Base-by-base conservation (phyloP, 2,888 invertebrate species). In the Xestoiulus laeticollis region DNA sequence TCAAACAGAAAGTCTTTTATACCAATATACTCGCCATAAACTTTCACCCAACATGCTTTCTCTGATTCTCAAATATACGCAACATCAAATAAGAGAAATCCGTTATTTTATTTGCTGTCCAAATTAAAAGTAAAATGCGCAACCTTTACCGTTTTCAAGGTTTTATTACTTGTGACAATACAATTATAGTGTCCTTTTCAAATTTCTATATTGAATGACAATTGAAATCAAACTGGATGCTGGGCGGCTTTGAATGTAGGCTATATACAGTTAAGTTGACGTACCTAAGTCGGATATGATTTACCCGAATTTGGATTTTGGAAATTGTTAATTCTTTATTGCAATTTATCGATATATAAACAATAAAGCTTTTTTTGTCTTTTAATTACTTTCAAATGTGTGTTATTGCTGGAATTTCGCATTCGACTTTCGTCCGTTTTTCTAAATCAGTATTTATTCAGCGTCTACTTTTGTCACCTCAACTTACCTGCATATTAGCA, bases 391-490 rank as follows among this genome's bases (percentile, higher is more conserved):
- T 68, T 68, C 78, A 53, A 19, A 53, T 53, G 16, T 38, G 6
- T 5, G 38, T 5, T 5, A 38, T 38, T 38, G 38, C 4, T 5
- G 6, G 38, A 38, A 38, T 38, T 38, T 38, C 38, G 6, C 78
- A 14, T 78, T 12, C 78, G 78, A 78, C 78, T 78, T 78, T 78
- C 78, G 30, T 78, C 78, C 78, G 78, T 78, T 78, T 78, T 78
- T 78, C 10, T 14, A 48, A 10, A 30, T 26, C 14, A 14, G 6
- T 78, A 4, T 30, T 78, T 30, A 78, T 14, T 30, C 78, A 30
- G 78, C 14, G 30, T 12, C 30, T 8, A 78, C 30, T 30, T 26
- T 30, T 78, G 78, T 78, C 78, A 78, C 78, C 78, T 78, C 30
- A 78, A 30, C 78, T 30, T 30, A 26, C 16, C 78, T 26, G 12